These are phyloP conservation scores for Mustela nigripes DNA, from an alignment of 2,113 vertebrate genomes.

Conservation along the genomic window DNA sequence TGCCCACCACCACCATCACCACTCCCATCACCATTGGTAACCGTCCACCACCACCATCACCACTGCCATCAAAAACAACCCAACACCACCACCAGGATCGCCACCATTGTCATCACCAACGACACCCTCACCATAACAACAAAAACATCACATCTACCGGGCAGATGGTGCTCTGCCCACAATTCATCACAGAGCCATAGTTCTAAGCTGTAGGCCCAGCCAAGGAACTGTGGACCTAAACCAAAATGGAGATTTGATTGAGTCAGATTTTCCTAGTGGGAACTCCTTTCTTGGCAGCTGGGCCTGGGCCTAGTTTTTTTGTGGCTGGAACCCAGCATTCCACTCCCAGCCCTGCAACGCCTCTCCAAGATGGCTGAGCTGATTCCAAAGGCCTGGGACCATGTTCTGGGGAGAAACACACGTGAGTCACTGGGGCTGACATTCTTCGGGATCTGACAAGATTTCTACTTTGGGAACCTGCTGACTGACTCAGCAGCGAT, in stretches of 20 bases:
- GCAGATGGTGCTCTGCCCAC: background rate
- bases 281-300: background rate
- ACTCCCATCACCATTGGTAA: background rate
- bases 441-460: constrained; percentile 54
- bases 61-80: background rate
- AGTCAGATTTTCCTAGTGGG: constrained; percentile 18
- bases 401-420: constrained; percentile 20
- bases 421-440: constrained; percentile 53
- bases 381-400: background rate
- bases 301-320: background rate
- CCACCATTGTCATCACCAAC: background rate
- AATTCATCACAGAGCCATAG: rapidly evolving
- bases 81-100: too few species aligned
- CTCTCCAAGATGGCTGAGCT: background rate
- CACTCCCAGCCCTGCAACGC: background rate
- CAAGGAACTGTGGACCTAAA: background rate
- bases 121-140: background rate
- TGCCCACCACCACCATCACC: background rate
- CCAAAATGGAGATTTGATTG: background rate
- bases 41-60: rapidly evolving
- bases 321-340: constrained; percentile 29
- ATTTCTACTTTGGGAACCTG: constrained; percentile 52
- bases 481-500: background rate
- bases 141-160: background rate
- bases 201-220: background rate